Evolutionary conservation across 2,797 vertebrate genomes (phyloP), one percentile per base, ranked within the genome.

Genomic region (Paramormyrops hopkinsi): DNA sequence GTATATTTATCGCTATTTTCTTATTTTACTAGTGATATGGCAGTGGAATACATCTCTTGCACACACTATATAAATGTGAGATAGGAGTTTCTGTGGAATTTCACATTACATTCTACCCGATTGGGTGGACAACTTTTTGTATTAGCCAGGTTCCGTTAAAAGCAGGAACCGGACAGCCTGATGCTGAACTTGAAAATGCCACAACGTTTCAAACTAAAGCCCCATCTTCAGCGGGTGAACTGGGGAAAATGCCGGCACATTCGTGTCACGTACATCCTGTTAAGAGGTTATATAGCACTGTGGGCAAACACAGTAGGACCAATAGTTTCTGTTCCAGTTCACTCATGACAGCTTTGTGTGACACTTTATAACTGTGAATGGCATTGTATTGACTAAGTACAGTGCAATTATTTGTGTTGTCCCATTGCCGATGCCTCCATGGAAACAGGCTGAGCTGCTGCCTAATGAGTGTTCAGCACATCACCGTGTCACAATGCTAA

Each of bases 401-500:
- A 69, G 82, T 50, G 46, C 53, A 53, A 86, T 89, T 88, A 4
- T 29, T 82, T 53, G 44, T 25, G 88, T 59, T 37, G 33, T 59
- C 17, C 69, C 41, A 83, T 25, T 8, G 50, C 54, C 19, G 65
- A 33, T 53, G 62, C 25, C 69, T 54, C 90, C 83, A 79, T 85
- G 65, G 41, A 76, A 88, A 91, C 94, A 8, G 33, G 17, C 73
- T 5, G 17, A 44, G 33, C 37, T 79, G 90, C 92, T 92, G 95
- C 76, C 92, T 92, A 91, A 25, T 90, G 94, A 95, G 91, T 94
- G 92, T 89, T 94, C 94, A 93, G 92, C 90, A 50, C 79, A 79
- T 90, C 82, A 86, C 89, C 19, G 19, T 76, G 82, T 59, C 37
- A 53, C 12, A 51, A 86, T 56, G 46, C 14, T 69, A 46, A 73